Percentiles rank a stretch among this genome's conserved stretches.
These are phyloP conservation scores for Crossaster papposus DNA, from an alignment of 53 echinoderm and acorn worm genomes.

Conservation along the genomic window DNA sequence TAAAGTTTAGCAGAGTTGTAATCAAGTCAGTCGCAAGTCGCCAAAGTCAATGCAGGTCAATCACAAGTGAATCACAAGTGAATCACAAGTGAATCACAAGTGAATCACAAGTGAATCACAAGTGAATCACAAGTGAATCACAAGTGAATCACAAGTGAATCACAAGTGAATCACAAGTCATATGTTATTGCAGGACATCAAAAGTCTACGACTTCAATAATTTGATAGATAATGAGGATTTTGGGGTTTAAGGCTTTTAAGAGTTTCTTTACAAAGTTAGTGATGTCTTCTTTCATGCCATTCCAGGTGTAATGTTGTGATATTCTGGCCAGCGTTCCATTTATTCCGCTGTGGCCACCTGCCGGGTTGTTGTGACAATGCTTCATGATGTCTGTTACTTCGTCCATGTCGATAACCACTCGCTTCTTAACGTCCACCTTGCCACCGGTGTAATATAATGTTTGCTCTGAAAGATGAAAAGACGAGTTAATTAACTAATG, in stretches of 20 bases:
- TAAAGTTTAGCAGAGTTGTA: too few relatives aligned
- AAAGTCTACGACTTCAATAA: too few relatives aligned
- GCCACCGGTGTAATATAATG: slow-evolving; percentile 20
- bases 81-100: too few relatives aligned
- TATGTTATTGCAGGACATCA: too few relatives aligned
- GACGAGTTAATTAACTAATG: not conserved
- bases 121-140: too few relatives aligned
- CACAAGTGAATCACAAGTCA: too few relatives aligned
- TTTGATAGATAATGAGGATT: not conserved
- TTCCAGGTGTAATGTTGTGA: slow-evolving; percentile 25
- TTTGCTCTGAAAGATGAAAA: not conserved
- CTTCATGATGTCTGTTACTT: slow-evolving; percentile 8
- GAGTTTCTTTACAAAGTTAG: not conserved
- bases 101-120: too few relatives aligned
- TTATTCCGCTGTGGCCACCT: slow-evolving; percentile 1
- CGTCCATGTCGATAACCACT: not conserved
- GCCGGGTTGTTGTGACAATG: slow-evolving; percentile 4
- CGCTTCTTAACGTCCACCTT: slow-evolving; percentile 6
- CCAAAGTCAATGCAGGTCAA: too few relatives aligned
- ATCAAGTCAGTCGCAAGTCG: too few relatives aligned
- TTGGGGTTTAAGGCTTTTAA: not conserved
- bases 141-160: too few relatives aligned
- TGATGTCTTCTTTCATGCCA: slow-evolving; percentile 30
- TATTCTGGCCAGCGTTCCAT: slow-evolving; percentile 27
- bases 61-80: too few relatives aligned